Base-by-base conservation (phyloP, 2,113 vertebrate genomes). In the Centropus unirufus region DNA sequence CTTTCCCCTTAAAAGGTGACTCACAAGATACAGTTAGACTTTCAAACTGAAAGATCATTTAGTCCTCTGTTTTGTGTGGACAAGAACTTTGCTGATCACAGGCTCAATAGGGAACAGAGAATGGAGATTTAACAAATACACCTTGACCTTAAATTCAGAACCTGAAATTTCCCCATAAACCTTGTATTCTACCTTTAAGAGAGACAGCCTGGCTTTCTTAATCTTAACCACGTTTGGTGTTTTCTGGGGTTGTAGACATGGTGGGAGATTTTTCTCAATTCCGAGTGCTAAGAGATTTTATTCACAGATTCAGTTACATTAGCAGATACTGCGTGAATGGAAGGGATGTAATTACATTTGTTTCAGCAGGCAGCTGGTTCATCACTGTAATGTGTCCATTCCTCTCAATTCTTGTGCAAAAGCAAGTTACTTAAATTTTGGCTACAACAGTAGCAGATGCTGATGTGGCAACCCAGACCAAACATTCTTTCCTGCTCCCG, bases 381-480 rank as follows among this genome's bases (percentile, higher is more conserved):
- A 18, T 87, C 24, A 5, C 40, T 77, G 47, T 26, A 70, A 73
- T n/a, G 10, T 69, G 14, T 55, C 57, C 4, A 5, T 79, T 90
- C 3, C 22, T 90, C 89, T 83, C 16, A 61, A 6, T 79, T 86
- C 42, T 77, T 93, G 9, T 54, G 62, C 55, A 57, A 47, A 80
- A 83, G 30, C 14, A 23, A 44, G 26, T 93, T 90, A 34, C 77
- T 93, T 68, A 27, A 84, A 87, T 47, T 90, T 91, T 74, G 68
- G 55, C 83, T 81, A 59, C 40, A 92, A 36, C 1, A 2, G 13
- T 80, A 85, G 85, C 76, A 87, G 89, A 92, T 91, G 97, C 90
- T 97, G 93, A 97, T 96, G 96, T 96, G 96, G 97, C 96, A 98
- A 58, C 39, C 36, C 59, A 89, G 86, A 92, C 72, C 64, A 95